A percentile compares a stretch with the other conserved stretches of the same genome.
phyloP scores from a whole-genome alignment of 2,797 vertebrate genomes.

The Myiothlypis chrysogaster region DNA sequence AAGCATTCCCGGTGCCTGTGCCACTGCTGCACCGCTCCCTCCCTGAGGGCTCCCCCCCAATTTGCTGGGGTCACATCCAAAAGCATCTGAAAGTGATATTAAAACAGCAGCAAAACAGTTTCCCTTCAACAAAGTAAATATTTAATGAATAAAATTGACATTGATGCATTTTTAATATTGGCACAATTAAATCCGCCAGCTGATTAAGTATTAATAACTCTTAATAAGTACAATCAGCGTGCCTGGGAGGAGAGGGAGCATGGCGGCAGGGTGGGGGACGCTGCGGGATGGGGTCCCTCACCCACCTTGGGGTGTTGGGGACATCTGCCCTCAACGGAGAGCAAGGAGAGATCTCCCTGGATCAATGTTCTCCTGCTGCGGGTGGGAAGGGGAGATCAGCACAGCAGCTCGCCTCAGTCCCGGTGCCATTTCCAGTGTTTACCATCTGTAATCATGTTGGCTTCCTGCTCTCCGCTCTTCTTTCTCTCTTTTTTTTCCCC shows the following conservation, averaged over 20 bases:
- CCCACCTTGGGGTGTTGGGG: accelerated
- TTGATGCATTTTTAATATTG: constrained; percentile 75
- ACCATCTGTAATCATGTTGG: not conserved
- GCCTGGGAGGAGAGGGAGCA: constrained; percentile 40
- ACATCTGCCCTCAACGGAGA: accelerated
- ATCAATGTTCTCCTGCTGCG: accelerated
- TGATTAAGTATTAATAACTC: constrained; percentile 74
- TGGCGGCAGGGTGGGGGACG: not conserved
- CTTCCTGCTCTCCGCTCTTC: not conserved
- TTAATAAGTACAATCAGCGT: constrained; percentile 67
- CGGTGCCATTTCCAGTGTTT: constrained; percentile 41
- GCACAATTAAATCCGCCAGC: constrained; percentile 70
- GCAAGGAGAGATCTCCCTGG: not conserved
- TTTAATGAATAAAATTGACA: constrained; percentile 74
- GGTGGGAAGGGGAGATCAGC: not conserved
- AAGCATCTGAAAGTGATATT: constrained; percentile 54
- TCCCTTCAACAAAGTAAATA: constrained; percentile 71
- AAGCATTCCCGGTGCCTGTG: not conserved
- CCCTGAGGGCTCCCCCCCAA: not conserved
- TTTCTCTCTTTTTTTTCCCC: not conserved
- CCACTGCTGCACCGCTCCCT: accelerated
- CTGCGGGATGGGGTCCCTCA: not conserved
- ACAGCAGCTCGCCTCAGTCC: not conserved
- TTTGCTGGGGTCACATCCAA: constrained; percentile 53
- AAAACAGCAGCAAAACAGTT: constrained; percentile 71